Evolutionary conservation across 2,797 vertebrate species (phyloP).

Genomic region (Xerus rutilus): DNA sequence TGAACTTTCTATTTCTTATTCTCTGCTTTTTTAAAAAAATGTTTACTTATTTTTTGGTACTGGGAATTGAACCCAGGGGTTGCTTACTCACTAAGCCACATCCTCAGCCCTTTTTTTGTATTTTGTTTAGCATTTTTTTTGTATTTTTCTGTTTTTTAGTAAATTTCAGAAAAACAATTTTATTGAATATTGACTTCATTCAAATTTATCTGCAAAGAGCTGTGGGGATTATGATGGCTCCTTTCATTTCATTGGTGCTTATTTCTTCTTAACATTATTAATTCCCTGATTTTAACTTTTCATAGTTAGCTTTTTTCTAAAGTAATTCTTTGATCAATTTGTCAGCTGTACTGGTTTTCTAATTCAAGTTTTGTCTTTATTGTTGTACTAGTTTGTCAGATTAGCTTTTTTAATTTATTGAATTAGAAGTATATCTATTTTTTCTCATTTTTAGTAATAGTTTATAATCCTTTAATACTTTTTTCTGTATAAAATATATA

Average conservation of each 20-base stretch:
- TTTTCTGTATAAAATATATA: not conserved
- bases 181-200: not conserved
- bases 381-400: not conserved
- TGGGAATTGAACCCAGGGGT: no score
- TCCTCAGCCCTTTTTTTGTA: no score
- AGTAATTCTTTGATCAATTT: not conserved
- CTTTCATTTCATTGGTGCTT: not conserved
- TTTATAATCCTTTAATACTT: not conserved
- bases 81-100: no score
- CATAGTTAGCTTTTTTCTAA: not conserved
- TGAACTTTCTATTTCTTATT: no score
- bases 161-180: not conserved
- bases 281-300: not conserved
- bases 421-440: not conserved
- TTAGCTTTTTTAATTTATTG: not conserved
- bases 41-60: no score
- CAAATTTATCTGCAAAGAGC: not conserved
- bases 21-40: no score
- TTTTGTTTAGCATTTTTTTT: no score
- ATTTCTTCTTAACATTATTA: not conserved
- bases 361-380: not conserved
- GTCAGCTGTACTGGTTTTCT: not conserved
- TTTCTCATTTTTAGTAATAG: not conserved
- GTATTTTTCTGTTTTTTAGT: not conserved
- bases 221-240: not conserved